Evolutionary conservation across 92 coral and sea anemone species (phyloP), one percentile per base, ranked within the genome.

Genomic region (Nematostella vectensis): DNA sequence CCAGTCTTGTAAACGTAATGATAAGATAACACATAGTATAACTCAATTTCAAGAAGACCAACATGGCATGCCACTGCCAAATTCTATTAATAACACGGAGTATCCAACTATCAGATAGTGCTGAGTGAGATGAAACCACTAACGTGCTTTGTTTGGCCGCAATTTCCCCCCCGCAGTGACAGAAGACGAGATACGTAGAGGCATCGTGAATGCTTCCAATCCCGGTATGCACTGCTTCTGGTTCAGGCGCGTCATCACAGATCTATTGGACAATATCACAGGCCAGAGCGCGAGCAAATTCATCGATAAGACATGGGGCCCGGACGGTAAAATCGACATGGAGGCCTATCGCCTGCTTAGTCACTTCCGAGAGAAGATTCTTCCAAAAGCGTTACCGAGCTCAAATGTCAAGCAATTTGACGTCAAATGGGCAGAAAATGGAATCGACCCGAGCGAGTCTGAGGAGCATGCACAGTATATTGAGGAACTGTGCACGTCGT

Each of bases 181-280:
- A 0, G 95, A 85, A 59, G 83, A 81, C 55, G 95, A 85, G 63
- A 82, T 85, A 43, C 84, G 95, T 27, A 77, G 85, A 18, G 95
- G 95, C n/a, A 62, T 80, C 25, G 71, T 85, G 23, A 58, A 80
- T 27, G 83, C 80, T 1, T 36, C 60, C 2, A 48, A 67, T 36
- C 88, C 95, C 12, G 83, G 68, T 6, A 76, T 71, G 31, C 95
- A 81, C 29, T 85, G 95, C 44, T 85, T 71, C 40, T 85, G 95
- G 95, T 85, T 85, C 57, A 85, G 72, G 54, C 71, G 95, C 9
- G 67, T 62, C 16, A 85, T 85, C 23, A 59, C 77, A 2, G 76
- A 76, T 31, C 70, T 85, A 11, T 25, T 60, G 13, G 58, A 81
- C 28, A 81, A 81, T 55, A 63, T 55, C 13, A 63, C 36, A 2